Evolutionary conservation across 2,888 invertebrate species (phyloP).

Genomic region (Agonopterix subpropinquella): DNA sequence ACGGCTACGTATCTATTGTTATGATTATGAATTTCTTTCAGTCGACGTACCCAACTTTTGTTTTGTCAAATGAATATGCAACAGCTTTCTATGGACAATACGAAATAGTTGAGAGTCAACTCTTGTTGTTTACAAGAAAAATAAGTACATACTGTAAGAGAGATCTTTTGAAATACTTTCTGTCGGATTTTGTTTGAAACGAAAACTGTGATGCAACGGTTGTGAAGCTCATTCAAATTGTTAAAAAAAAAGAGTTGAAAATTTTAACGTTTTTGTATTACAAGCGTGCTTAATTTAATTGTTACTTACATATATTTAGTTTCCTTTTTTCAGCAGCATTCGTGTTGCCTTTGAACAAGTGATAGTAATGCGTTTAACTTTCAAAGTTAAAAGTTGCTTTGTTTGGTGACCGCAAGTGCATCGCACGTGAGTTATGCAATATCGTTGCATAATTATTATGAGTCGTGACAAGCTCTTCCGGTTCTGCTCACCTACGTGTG

Average conservation of each 20-base stretch:
- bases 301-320: too few relatives aligned
- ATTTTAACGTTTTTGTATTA: too few relatives aligned
- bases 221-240: background rate
- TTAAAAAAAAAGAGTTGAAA: too few relatives aligned
- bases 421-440: background rate
- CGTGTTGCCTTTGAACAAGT: background rate
- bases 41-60: slow-evolving; percentile 23
- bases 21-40: slow-evolving; percentile 44
- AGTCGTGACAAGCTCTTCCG: background rate
- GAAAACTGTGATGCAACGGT: slow-evolving; percentile 1
- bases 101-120: slow-evolving; percentile 25
- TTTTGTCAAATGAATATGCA: slow-evolving; percentile 47
- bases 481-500: background rate
- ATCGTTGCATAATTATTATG: background rate
- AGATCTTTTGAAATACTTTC: slow-evolving; percentile 4
- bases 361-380: background rate
- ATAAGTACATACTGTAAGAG: background rate
- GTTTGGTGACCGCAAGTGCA: background rate
- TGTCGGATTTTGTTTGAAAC: background rate
- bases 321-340: too few relatives aligned
- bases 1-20: slow-evolving; percentile 27
- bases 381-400: background rate
- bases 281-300: too few relatives aligned
- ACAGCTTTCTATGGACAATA: slow-evolving; percentile 45
- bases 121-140: slow-evolving; percentile 4